These are phyloP conservation scores for Falcunculus frontatus DNA, from an alignment of 2,113 vertebrate genomes.

Conservation along the genomic window DNA sequence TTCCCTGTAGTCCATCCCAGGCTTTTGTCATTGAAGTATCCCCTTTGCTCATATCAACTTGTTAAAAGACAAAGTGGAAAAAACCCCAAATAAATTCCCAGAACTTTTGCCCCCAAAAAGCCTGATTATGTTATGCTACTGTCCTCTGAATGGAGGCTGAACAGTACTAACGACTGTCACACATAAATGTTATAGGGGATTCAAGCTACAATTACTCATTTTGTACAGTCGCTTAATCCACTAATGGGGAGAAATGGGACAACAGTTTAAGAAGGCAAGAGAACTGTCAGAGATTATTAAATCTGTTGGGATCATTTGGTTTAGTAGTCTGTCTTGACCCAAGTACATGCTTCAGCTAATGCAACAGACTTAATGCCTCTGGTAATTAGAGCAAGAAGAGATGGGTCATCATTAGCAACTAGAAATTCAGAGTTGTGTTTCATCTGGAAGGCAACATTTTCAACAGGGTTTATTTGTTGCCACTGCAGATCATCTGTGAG, in stretches of 20 bases:
- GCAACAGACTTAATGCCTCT: slow-evolving; percentile 38
- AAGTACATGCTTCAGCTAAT: slow-evolving; percentile 34
- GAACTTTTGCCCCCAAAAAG: background rate
- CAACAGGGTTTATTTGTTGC: slow-evolving; percentile 11
- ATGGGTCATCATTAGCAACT: slow-evolving; percentile 35
- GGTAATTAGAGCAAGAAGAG: slow-evolving; percentile 47
- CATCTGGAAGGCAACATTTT: slow-evolving; percentile 30
- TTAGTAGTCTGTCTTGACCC: slow-evolving; percentile 33
- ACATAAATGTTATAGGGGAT: background rate
- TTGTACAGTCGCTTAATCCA: slow-evolving; percentile 46
- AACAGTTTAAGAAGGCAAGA: slow-evolving; percentile 54
- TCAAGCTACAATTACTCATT: slow-evolving; percentile 34
- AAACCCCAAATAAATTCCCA: background rate
- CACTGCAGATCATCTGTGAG: slow-evolving; percentile 22
- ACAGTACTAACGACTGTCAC: background rate
- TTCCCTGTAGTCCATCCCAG: background rate
- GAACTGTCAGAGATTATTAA: slow-evolving; percentile 47
- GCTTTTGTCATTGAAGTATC: slow-evolving; percentile 40
- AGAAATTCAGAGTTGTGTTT: slow-evolving; percentile 31
- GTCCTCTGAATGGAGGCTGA: background rate
- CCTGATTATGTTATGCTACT: background rate
- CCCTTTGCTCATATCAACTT: background rate
- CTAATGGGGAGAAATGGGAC: slow-evolving; percentile 40
- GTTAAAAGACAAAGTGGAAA: background rate
- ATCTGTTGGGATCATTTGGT: slow-evolving; percentile 21